Conservation (phyloP, 2,113 vertebrate species). For the Murina feae region DNA sequence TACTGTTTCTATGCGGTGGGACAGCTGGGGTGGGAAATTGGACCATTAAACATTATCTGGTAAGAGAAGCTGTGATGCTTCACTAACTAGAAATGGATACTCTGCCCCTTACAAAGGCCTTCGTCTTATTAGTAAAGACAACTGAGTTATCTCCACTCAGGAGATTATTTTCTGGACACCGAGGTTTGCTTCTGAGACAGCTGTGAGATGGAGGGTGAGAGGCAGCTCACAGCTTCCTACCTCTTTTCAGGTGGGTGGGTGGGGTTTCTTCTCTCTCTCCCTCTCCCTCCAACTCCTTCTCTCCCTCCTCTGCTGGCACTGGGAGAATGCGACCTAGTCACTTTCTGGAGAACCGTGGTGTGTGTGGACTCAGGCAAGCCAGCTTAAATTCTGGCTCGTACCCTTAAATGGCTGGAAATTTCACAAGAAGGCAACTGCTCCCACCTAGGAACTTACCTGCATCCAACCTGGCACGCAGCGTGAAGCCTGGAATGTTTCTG, state of each 20-base stretch:
- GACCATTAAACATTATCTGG: neutral
- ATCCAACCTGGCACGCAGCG: neutral
- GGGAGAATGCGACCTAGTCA: neutral
- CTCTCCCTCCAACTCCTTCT: neutral
- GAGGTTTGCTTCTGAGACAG: neutral
- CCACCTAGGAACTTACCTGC: neutral
- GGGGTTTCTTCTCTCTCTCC: neutral
- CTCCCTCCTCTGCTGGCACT: neutral
- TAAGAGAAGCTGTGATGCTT: neutral
- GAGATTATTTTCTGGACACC: neutral
- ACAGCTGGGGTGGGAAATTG: neutral
- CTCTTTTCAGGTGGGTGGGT: neutral
- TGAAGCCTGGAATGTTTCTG: neutral
- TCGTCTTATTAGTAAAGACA: neutral
- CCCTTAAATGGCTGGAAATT: neutral
- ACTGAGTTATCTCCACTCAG: neutral
- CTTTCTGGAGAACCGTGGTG: neutral
- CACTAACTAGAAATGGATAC: neutral
- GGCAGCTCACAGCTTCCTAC: neutral
- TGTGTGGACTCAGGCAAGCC: neutral
- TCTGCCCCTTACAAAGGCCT: neutral
- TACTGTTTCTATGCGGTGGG: neutral
- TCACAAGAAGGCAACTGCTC: neutral
- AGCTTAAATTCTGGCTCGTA: neutral
- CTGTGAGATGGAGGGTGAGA: neutral